Conservation (phyloP, 2,888 invertebrate genomes). For the Neelides folsomi region DNA sequence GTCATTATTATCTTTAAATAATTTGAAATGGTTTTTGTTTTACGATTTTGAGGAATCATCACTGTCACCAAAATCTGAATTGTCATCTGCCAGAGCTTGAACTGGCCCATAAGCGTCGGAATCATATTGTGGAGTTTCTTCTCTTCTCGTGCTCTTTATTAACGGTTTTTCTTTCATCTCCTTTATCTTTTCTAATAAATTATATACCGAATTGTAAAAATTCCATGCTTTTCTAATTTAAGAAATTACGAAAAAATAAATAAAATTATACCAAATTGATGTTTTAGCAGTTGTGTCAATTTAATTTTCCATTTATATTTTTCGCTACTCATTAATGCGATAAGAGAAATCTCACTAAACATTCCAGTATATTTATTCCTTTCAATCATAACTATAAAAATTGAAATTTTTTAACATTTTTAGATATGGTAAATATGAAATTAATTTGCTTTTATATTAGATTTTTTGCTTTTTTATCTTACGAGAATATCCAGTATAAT, state of each 20-base stretch:
- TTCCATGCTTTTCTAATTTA: no score
- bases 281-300: slow-evolving; percentile 13
- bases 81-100: not conserved
- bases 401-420: not conserved
- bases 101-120: not conserved
- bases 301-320: slow-evolving; percentile 22
- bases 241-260: not conserved
- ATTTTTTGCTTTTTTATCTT: not conserved
- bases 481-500: slow-evolving; percentile 22
- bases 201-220: no score
- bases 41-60: not conserved
- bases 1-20: not conserved
- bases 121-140: not conserved
- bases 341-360: slow-evolving; percentile 3
- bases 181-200: no score
- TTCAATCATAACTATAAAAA: slow-evolving; percentile 4
- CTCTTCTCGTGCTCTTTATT: not conserved
- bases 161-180: not conserved
- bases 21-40: not conserved
- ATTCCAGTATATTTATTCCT: slow-evolving; percentile 13
- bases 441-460: not conserved
- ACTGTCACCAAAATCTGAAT: not conserved
- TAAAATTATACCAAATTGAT: not conserved
- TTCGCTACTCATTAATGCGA: slow-evolving; percentile 25
- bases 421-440: not conserved